Evolutionary conservation across 2,888 invertebrate species (phyloP).

Genomic region (Salpingus planirostris): DNA sequence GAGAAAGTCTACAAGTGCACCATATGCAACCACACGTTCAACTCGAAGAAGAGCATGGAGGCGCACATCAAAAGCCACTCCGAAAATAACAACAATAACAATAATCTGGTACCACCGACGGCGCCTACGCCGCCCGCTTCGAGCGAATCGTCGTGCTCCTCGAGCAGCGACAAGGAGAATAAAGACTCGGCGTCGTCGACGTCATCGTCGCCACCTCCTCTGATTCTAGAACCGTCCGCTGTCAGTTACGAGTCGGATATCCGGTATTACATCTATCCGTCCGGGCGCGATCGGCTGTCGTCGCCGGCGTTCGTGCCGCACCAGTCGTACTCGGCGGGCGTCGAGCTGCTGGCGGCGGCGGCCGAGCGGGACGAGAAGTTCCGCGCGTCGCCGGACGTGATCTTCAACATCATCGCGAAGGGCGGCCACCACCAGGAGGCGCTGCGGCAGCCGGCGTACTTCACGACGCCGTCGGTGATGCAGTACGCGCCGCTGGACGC

Average conservation of each 20-base stretch:
- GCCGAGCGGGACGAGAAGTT: constrained; percentile 42
- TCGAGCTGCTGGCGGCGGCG: constrained; percentile 40
- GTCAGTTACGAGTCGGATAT: constrained; percentile 35
- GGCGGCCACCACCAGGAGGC: constrained; percentile 28
- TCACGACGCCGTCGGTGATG: constrained; percentile 28
- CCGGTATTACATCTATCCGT: constrained; percentile 31
- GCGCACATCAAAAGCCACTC: constrained; percentile 75
- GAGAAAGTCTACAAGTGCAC: constrained; percentile 90
- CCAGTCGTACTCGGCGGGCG: constrained; percentile 23
- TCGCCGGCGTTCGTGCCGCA: constrained; percentile 23
- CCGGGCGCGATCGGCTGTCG: constrained; percentile 28
- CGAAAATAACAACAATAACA: constrained; percentile 47
- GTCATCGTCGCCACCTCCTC: too few species aligned
- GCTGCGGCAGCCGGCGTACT: constrained; percentile 32
- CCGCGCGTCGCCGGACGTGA: constrained; percentile 33
- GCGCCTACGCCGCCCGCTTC: constrained; percentile 46
- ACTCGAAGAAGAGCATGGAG: constrained; percentile 85
- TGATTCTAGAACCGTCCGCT: constrained; percentile 22
- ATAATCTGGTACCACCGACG: constrained; percentile 26
- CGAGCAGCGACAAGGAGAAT: constrained; percentile 46
- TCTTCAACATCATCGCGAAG: constrained; percentile 34
- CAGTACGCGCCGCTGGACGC: constrained; percentile 37
- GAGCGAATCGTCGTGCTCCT: constrained; percentile 31
- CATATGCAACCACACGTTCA: constrained; percentile 83
- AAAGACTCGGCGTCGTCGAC: constrained; percentile 31